Evolutionary conservation across 2,888 invertebrate genomes (phyloP).

Genomic region (Venustoraphidia nigricollis): DNA sequence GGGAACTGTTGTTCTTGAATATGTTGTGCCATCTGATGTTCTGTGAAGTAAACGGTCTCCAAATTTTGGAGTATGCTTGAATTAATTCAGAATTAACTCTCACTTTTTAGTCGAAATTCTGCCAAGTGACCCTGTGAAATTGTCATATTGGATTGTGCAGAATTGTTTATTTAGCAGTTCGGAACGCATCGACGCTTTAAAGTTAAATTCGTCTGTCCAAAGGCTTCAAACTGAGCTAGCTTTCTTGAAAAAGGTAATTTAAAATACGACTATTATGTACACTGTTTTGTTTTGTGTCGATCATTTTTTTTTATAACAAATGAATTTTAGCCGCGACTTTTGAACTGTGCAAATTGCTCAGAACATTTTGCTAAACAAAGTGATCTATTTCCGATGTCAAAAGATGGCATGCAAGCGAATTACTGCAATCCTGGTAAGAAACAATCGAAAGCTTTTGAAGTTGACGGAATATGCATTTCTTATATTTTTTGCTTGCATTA

Average conservation of each 20-base stretch:
- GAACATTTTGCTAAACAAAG: slow-evolving; percentile 45
- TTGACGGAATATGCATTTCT: neutral
- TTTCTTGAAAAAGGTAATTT: slow-evolving; percentile 29
- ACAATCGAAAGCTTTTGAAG: neutral
- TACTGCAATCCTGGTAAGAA: slow-evolving; percentile 56
- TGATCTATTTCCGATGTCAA: slow-evolving; percentile 66
- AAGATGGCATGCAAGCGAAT: slow-evolving; percentile 62
- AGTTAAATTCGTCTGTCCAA: slow-evolving; percentile 49
- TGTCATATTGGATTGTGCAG: slow-evolving; percentile 70
- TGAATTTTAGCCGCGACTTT: slow-evolving; percentile 29
- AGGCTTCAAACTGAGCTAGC: slow-evolving; percentile 42
- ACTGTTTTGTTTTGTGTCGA: neutral
- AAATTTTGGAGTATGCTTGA: too few species aligned
- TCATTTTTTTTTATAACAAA: slow-evolving; percentile 5
- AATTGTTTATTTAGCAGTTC: slow-evolving; percentile 54
- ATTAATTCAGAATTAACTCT: neutral
- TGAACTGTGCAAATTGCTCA: slow-evolving; percentile 39
- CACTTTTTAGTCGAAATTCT: slow-evolving; percentile 29
- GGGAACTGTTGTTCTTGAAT: too few species aligned
- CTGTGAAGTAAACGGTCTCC: too few species aligned
- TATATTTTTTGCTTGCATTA: neutral
- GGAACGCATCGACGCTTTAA: slow-evolving; percentile 44
- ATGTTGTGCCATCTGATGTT: too few species aligned
- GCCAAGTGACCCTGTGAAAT: slow-evolving; percentile 47
- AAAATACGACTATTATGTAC: neutral